These are phyloP conservation scores for Epirrhoe tristata DNA, from an alignment of 2,888 invertebrate species.

Conservation along the genomic window DNA sequence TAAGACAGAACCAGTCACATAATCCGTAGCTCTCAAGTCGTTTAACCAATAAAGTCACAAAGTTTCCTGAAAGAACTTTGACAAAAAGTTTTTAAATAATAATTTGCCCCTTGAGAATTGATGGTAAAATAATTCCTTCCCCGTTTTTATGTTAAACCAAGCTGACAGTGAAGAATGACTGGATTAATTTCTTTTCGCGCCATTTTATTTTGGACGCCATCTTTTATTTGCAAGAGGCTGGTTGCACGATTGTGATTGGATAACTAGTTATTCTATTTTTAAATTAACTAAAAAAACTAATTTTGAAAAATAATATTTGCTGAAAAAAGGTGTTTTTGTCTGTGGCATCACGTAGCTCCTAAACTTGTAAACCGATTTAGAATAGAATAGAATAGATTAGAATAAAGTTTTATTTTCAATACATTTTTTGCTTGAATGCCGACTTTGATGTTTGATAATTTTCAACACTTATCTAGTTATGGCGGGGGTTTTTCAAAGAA, in stretches of 20 bases:
- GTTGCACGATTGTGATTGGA: constrained; percentile 27
- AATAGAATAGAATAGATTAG: too few relatives aligned
- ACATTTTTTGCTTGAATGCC: too few relatives aligned
- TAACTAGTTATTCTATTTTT: constrained; percentile 21
- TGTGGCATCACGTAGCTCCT: too few relatives aligned
- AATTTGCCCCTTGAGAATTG: constrained; percentile 43
- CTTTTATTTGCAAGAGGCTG: constrained; percentile 30
- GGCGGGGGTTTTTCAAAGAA: too few relatives aligned
- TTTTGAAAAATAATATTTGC: not conserved
- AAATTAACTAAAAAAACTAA: not conserved
- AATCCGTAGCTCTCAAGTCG: not conserved
- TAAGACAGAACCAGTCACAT: not conserved
- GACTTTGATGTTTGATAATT: too few relatives aligned
- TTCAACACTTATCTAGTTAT: too few relatives aligned
- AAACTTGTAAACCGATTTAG: too few relatives aligned
- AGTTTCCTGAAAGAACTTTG: constrained; percentile 23
- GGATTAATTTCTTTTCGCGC: constrained; percentile 45
- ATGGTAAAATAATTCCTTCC: constrained; percentile 46
- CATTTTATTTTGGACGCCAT: constrained; percentile 33
- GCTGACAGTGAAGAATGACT: constrained; percentile 48
- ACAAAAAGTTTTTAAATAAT: constrained; percentile 39
- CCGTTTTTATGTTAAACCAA: constrained; percentile 46
- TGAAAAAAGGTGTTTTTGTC: too few relatives aligned
- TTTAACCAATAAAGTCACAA: constrained; percentile 6
- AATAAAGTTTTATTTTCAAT: too few relatives aligned